phyloP scores from a whole-genome alignment of 2,797 vertebrate species.

The Ctenopoma kingsleyae region DNA sequence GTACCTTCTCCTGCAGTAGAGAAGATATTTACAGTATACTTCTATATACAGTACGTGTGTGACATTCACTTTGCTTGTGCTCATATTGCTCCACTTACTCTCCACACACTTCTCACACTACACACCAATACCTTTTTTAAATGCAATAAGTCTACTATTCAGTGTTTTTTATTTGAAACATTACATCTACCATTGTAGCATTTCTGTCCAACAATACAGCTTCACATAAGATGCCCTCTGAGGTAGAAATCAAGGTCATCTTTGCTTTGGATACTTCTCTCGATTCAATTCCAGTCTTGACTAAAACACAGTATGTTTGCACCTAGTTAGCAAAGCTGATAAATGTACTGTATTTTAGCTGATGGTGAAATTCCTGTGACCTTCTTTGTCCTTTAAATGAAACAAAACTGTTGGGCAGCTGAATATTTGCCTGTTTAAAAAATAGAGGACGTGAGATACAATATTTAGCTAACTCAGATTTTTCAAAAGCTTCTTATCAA shows the following conservation, averaged over 20 bases:
- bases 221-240: neutral
- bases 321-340: neutral
- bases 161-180: conserved; percentile 6
- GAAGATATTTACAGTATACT: too few relatives aligned
- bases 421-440: neutral
- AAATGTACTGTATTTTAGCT: neutral
- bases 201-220: neutral
- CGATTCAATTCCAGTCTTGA: neutral
- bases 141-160: neutral
- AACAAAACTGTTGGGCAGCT: neutral
- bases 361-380: neutral
- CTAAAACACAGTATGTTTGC: neutral
- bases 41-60: neutral
- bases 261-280: conserved; percentile 1
- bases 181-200: neutral
- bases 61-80: too few relatives aligned
- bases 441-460: neutral
- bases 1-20: too few relatives aligned
- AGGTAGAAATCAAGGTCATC: conserved; percentile 12
- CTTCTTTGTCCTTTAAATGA: neutral
- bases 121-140: neutral
- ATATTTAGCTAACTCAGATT: neutral
- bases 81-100: neutral
- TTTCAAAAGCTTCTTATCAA: neutral
- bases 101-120: neutral